Conservation (phyloP, 2,797 vertebrate genomes). For the Melanotaenia pygmaea region DNA sequence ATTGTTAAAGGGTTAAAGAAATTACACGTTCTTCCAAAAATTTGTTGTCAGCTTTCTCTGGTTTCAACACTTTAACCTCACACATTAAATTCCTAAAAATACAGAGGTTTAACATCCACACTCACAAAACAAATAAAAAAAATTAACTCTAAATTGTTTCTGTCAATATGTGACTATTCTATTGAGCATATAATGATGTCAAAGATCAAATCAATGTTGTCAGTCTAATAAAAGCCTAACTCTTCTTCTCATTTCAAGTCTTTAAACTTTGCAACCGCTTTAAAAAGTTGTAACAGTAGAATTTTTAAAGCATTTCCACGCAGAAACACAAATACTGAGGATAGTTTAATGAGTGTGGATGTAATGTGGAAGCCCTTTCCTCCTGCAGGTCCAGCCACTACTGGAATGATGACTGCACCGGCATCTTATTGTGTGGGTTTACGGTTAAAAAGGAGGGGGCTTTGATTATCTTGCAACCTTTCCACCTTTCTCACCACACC, state of each 20-base stretch:
- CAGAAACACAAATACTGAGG: constrained; percentile 34
- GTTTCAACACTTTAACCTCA: neutral
- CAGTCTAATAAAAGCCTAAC: constrained; percentile 1
- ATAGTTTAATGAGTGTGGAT: constrained; percentile 68
- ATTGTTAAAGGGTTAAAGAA: too few relatives aligned
- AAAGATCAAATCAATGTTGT: neutral
- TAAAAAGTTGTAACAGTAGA: constrained; percentile 1
- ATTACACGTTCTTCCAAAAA: too few relatives aligned
- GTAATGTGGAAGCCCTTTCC: constrained; percentile 53
- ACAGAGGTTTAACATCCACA: neutral
- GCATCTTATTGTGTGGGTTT: constrained; percentile 75
- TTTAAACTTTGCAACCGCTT: constrained; percentile 22
- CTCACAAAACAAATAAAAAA: neutral
- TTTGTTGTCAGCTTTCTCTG: too few relatives aligned
- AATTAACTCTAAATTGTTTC: too few relatives aligned
- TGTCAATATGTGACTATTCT: neutral
- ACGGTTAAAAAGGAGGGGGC: constrained; percentile 49
- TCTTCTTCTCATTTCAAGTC: constrained; percentile 46
- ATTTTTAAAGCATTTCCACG: constrained; percentile 11
- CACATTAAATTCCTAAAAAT: neutral
- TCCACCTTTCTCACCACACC: constrained; percentile 51
- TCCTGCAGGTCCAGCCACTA: constrained; percentile 51
- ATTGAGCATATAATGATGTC: neutral
- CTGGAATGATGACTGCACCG: constrained; percentile 63
- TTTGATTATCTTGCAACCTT: constrained; percentile 60